Evolutionary conservation across 1,140 invertebrate species (phyloP), one percentile per base, ranked within the genome.

Genomic region (Hydropsyche tenuis): DNA sequence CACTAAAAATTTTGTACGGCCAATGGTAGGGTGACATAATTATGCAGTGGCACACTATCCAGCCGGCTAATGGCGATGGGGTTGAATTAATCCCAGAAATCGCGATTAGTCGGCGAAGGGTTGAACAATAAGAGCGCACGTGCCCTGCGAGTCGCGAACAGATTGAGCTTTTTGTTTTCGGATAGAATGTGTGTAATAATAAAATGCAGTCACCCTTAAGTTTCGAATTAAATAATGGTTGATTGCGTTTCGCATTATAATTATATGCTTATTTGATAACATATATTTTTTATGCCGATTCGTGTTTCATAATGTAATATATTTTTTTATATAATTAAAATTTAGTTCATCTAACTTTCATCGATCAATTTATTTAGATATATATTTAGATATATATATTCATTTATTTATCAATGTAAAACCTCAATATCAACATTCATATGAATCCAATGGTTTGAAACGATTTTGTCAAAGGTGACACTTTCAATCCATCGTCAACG

Each of bases 71-170:
- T 56, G 27, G 25, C n/a, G 46, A 53, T 18, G 48, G 68, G 68
- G 68, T 56, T 37, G 68, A 42, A 70, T 73, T 77, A 74, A 77
- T 74, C 73, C 73, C 23, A 6, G 42, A 73, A 77, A 77, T 77
- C 73, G 53, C 75, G 72, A 77, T 77, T 77, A 77, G 74, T 77
- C 72, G 75, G 48, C n/a, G 25, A 74, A 72, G 75, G 75, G 75
- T 72, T 74, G 75, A 74, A 73, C 73, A 74, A 77, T 72, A 69
- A 23, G 27, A 9, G 42, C 18, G 30, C 73, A 68, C 75, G 75
- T 73, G 75, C 62, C 73, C 48, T 37, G 11, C 1, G 16, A 53
- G 18, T 53, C 56, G 56, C 18, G 56, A 22, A 60, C 56, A 25
- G 56, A 60, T 60, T 60, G 22, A 60, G 56, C 23, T 25, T 37